Conservation (phyloP, 1,140 invertebrate genomes). For the Galleria mellonella region DNA sequence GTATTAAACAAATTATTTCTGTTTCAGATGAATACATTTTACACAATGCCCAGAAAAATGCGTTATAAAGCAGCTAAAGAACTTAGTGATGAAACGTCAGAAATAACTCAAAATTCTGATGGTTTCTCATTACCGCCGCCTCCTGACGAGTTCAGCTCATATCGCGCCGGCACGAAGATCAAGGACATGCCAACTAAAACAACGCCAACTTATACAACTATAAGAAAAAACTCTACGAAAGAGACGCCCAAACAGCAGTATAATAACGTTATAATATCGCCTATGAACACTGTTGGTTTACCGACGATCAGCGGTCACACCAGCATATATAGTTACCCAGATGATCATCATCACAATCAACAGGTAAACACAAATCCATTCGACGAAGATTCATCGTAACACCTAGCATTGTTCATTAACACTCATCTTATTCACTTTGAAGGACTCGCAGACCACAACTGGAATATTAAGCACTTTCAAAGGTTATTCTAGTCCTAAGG, state of each 20-base stretch:
- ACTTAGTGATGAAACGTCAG: slow-evolving; percentile 54
- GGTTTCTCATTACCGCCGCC: slow-evolving; percentile 62
- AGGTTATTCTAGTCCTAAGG: slow-evolving; percentile 23
- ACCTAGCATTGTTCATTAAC: slow-evolving; percentile 12
- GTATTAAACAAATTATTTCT: neutral
- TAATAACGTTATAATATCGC: slow-evolving; percentile 37
- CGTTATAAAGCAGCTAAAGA: slow-evolving; percentile 53
- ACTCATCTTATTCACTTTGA: slow-evolving; percentile 17
- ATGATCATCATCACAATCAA: slow-evolving; percentile 36
- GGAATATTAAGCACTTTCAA: slow-evolving; percentile 19
- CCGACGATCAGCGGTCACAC: slow-evolving; percentile 43
- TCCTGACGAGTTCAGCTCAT: slow-evolving; percentile 59
- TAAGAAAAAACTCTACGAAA: slow-evolving; percentile 40
- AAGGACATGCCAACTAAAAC: slow-evolving; percentile 49
- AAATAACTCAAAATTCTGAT: slow-evolving; percentile 59
- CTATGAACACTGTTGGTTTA: slow-evolving; percentile 59
- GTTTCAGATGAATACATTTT: slow-evolving; percentile 64
- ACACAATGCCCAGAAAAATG: slow-evolving; percentile 64
- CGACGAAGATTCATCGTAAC: slow-evolving; percentile 37
- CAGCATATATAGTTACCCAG: slow-evolving; percentile 50
- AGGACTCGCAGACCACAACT: slow-evolving; percentile 20
- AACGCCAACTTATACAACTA: slow-evolving; percentile 45
- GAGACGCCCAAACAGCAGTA: slow-evolving; percentile 33
- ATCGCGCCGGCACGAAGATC: slow-evolving; percentile 47
- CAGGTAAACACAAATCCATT: slow-evolving; percentile 62